Evolutionary conservation across 2,888 invertebrate genomes (phyloP).

Genomic region (Biston betularia): DNA sequence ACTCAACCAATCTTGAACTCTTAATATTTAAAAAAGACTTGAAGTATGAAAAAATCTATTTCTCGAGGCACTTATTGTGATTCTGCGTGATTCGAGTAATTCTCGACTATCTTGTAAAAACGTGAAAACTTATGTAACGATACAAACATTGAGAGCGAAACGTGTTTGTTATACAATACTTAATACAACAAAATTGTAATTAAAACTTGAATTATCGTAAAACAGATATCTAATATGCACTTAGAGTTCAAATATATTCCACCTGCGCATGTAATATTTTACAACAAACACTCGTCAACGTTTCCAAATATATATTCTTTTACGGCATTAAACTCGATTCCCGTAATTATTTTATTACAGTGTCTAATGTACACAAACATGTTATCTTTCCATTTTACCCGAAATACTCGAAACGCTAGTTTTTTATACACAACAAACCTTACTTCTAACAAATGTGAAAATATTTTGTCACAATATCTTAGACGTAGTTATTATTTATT

Average conservation of each 20-base stretch:
- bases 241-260: conserved; percentile 76
- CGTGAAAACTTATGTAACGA: conserved; percentile 50
- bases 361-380: conserved; percentile 79
- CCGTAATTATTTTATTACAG: conserved; percentile 78
- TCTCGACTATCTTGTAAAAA: conserved; percentile 50
- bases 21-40: conserved; percentile 42
- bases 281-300: conserved; percentile 82
- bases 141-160: conserved; percentile 64
- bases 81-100: conserved; percentile 56
- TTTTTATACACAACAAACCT: conserved; percentile 84
- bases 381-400: conserved; percentile 77
- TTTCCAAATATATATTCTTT: conserved; percentile 84
- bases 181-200: conserved; percentile 62
- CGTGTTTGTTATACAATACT: conserved; percentile 67
- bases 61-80: conserved; percentile 63
- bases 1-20: conserved; percentile 71
- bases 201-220: conserved; percentile 69
- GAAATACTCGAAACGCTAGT: conserved; percentile 78
- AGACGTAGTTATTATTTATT: conserved; percentile 76
- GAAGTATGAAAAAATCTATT: conserved; percentile 44
- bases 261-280: conserved; percentile 76
- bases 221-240: conserved; percentile 69
- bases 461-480: conserved; percentile 83
- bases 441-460: conserved; percentile 82
- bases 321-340: conserved; percentile 78